Evolutionary conservation across 1,140 invertebrate genomes (phyloP).

Genomic region (Chionoecetes opilio): DNA sequence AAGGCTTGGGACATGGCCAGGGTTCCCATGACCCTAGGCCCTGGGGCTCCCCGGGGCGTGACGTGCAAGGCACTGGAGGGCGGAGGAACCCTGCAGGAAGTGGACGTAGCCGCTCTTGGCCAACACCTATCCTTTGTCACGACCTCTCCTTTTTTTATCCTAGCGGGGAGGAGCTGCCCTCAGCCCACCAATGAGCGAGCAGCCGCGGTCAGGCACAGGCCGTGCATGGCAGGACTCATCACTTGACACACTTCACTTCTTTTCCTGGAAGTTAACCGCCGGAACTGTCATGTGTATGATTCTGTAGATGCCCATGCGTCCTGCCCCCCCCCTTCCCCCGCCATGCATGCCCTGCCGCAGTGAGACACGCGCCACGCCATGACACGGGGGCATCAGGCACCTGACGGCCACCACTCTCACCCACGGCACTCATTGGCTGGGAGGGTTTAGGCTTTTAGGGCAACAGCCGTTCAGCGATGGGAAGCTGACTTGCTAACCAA

Average conservation of each 20-base stretch:
- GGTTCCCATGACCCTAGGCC: constrained; percentile 54
- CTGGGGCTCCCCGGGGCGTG: constrained; percentile 47
- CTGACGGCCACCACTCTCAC: not conserved
- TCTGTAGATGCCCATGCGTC: not conserved
- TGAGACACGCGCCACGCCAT: not conserved
- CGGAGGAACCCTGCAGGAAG: constrained; percentile 56
- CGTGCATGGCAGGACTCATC: not conserved
- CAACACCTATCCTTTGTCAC: constrained; percentile 45
- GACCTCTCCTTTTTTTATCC: constrained; percentile 34
- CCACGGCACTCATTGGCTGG: not conserved
- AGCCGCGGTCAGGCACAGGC: constrained; percentile 11
- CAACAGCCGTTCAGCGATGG: not conserved
- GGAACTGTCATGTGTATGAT: not conserved
- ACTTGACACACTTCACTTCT: not conserved
- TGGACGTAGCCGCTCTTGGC: constrained; percentile 14
- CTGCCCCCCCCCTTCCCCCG: not conserved
- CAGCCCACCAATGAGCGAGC: constrained; percentile 39
- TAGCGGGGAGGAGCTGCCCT: constrained; percentile 7
- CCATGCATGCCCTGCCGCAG: not conserved
- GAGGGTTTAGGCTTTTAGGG: no score
- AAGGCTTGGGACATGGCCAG: not conserved
- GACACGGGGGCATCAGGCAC: not conserved
- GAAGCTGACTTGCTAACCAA: not conserved
- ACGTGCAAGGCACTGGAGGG: constrained; percentile 39
- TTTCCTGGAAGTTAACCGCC: not conserved